Conservation (phyloP, 2,797 vertebrate genomes). For the Lepus oiostolus region DNA sequence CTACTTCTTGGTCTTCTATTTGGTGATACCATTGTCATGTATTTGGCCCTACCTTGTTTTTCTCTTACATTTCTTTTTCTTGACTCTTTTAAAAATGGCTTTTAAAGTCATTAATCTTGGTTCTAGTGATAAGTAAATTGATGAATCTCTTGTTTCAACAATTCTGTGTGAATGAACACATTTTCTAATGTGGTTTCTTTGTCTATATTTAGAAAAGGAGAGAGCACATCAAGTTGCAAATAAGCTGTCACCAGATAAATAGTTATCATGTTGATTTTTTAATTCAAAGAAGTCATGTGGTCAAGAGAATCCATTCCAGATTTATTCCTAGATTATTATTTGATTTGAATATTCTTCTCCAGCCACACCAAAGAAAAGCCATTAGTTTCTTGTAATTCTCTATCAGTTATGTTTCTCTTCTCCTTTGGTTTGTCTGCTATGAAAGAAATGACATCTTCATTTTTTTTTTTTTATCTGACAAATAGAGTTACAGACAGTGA, state of each 20-base stretch:
- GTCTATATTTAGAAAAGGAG: slow-evolving; percentile 29
- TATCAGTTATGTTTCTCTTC: neutral
- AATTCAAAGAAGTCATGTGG: too few relatives aligned
- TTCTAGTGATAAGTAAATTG: slow-evolving; percentile 80
- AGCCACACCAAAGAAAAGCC: too few relatives aligned
- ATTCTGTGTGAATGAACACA: neutral
- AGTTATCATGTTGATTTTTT: slow-evolving; percentile 42
- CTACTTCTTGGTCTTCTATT: neutral
- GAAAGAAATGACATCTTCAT: neutral
- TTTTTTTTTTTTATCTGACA: too few relatives aligned
- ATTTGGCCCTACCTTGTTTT: slow-evolving; percentile 43
- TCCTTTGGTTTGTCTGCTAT: neutral
- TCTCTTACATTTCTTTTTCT: neutral
- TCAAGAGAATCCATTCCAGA: too few relatives aligned
- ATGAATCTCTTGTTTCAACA: slow-evolving; percentile 47
- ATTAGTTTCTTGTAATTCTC: neutral
- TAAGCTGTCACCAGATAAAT: slow-evolving; percentile 72
- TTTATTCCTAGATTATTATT: too few relatives aligned
- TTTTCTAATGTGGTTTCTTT: neutral
- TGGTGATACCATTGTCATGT: neutral
- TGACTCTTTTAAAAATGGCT: slow-evolving; percentile 86
- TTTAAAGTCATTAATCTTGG: slow-evolving; percentile 80
- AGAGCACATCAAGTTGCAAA: slow-evolving; percentile 32
- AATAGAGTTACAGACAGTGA: too few relatives aligned
- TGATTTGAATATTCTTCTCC: too few relatives aligned